Percentiles rank a stretch among this genome's conserved stretches.
These are phyloP conservation scores for Lucinisca nassula DNA, from an alignment of 2,888 invertebrate species.

Conservation along the genomic window DNA sequence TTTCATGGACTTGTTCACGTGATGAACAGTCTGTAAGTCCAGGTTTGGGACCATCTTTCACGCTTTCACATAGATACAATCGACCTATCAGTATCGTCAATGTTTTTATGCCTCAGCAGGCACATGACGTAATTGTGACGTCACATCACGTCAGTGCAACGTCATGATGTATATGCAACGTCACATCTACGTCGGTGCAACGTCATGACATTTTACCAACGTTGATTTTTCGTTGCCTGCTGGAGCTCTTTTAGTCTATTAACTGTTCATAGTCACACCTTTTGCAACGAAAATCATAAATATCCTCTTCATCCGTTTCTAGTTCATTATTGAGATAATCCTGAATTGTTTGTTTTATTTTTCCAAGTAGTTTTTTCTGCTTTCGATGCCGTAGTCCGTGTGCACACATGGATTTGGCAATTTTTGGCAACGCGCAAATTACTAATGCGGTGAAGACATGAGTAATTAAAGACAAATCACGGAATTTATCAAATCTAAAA, in stretches of 20 bases:
- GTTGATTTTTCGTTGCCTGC: too few species aligned
- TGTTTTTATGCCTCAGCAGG: too few species aligned
- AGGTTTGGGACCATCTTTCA: too few species aligned
- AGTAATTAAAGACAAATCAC: slow-evolving; percentile 52
- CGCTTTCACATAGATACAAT: too few species aligned
- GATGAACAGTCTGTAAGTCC: too few species aligned
- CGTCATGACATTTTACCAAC: too few species aligned
- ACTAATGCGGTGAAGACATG: slow-evolving; percentile 62
- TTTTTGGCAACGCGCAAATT: slow-evolving; percentile 56
- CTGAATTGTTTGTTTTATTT: slow-evolving; percentile 20
- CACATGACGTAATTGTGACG: too few species aligned
- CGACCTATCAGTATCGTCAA: too few species aligned
- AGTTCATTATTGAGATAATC: background rate
- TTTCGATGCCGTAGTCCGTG: background rate
- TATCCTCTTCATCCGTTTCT: background rate
- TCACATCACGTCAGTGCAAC: too few species aligned
- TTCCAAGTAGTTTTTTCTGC: slow-evolving; percentile 16
- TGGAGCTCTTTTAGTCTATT: background rate
- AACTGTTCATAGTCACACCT: background rate
- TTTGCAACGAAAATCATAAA: background rate
- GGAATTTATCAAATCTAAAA: slow-evolving; percentile 50
- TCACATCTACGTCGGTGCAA: too few species aligned
- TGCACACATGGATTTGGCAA: slow-evolving; percentile 28
- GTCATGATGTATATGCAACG: too few species aligned
- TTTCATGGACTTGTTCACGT: too few species aligned